These are phyloP conservation scores for Plecturocebus donacophilus DNA, from an alignment of 2,113 vertebrate genomes.

Conservation along the genomic window DNA sequence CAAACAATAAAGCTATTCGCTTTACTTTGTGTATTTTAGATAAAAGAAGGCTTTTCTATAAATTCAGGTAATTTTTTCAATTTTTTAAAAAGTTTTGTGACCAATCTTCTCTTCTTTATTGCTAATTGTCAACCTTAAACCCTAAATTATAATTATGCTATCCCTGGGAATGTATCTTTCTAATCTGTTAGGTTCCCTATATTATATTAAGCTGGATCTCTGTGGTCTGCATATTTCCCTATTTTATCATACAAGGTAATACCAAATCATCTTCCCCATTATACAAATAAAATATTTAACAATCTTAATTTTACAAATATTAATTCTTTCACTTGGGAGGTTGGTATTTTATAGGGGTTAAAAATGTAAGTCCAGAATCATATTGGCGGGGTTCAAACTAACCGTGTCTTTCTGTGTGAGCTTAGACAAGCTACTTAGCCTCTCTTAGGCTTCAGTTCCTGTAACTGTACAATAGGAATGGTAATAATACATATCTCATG, in stretches of 20 bases:
- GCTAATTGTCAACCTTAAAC: background rate
- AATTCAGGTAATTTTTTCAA: background rate
- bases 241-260: background rate
- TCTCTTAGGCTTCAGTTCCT: background rate
- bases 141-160: background rate
- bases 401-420: background rate
- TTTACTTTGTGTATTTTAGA: background rate
- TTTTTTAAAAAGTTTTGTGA: background rate
- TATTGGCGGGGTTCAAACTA: background rate
- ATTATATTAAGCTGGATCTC: background rate
- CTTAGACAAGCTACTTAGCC: background rate
- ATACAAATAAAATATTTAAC: background rate
- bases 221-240: background rate
- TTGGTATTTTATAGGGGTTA: background rate
- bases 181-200: background rate
- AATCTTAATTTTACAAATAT: background rate
- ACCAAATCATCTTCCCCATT: background rate
- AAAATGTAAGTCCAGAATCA: background rate
- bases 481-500: background rate
- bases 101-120: background rate
- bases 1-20: background rate
- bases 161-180: background rate
- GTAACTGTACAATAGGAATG: background rate
- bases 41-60: background rate
- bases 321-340: background rate